Conservation (phyloP, 2,888 invertebrate genomes). For the Biston stratarius region DNA sequence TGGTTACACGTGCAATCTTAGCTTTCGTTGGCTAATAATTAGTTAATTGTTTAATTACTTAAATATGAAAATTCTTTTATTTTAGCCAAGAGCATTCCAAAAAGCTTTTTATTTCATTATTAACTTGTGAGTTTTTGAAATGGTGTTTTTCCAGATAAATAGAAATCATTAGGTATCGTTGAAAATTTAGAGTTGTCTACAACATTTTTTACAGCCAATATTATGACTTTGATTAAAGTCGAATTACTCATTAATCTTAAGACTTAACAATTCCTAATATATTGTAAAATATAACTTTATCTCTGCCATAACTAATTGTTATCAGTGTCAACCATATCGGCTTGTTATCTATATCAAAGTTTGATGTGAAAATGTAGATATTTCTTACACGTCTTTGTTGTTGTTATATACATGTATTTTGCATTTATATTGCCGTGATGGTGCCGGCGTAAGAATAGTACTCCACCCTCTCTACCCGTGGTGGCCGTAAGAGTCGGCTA, state of each 20-base stretch:
- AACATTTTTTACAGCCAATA: neutral
- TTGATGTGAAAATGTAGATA: neutral
- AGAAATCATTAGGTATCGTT: neutral
- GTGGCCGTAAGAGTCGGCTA: no score
- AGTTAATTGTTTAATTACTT: neutral
- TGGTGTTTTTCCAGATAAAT: no score
- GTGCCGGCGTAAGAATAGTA: no score
- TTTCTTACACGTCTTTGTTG: slow-evolving; percentile 2
- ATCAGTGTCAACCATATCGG: neutral
- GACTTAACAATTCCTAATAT: neutral
- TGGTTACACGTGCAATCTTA: neutral
- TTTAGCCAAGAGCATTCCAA: neutral
- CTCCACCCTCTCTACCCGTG: no score
- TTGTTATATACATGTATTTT: neutral
- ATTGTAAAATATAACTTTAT: neutral
- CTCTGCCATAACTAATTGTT: neutral
- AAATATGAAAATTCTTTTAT: no score
- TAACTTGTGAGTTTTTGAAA: no score
- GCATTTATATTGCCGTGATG: no score
- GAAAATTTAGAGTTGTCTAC: neutral
- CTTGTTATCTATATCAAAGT: neutral
- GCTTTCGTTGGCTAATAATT: neutral
- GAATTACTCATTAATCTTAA: neutral
- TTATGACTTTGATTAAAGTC: slow-evolving; percentile 2
- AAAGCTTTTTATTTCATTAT: neutral